Conservation (phyloP, 2,113 vertebrate genomes). For the Heptranchias perlo region DNA sequence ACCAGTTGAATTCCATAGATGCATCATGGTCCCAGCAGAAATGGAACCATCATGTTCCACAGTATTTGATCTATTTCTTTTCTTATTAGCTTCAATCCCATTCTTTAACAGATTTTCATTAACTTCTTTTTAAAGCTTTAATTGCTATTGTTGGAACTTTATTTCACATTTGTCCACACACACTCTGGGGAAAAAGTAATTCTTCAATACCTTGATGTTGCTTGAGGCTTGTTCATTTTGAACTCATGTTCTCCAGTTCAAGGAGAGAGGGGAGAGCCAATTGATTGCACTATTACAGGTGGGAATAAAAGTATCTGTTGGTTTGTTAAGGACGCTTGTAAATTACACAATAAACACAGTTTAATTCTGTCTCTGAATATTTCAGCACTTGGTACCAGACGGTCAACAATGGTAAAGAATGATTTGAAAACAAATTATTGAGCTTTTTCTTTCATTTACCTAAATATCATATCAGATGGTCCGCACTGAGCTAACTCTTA, state of each 20-base stretch:
- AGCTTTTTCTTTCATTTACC: not conserved
- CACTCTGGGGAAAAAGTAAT: not conserved
- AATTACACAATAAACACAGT: not conserved
- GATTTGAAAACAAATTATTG: not conserved
- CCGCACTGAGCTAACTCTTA: not conserved
- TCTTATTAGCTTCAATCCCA: not conserved
- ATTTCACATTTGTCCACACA: too few relatives aligned
- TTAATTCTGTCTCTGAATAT: not conserved
- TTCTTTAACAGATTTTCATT: not conserved
- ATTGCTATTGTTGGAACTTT: not conserved
- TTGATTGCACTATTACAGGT: not conserved
- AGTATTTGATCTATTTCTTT: not conserved
- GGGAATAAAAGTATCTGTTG: not conserved
- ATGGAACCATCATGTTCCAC: not conserved
- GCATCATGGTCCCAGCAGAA: not conserved
- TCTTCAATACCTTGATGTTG: too few relatives aligned
- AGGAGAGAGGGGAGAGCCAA: too few relatives aligned
- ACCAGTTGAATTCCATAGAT: too few relatives aligned
- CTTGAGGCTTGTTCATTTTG: too few relatives aligned
- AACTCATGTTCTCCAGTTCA: not conserved
- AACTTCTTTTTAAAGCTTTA: not conserved
- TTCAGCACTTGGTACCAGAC: not conserved
- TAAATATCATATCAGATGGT: not conserved
- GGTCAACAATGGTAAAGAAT: not conserved
- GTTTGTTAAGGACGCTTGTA: not conserved